Base-by-base conservation (phyloP, 2,113 vertebrate genomes). In the Mastomys coucha region DNA sequence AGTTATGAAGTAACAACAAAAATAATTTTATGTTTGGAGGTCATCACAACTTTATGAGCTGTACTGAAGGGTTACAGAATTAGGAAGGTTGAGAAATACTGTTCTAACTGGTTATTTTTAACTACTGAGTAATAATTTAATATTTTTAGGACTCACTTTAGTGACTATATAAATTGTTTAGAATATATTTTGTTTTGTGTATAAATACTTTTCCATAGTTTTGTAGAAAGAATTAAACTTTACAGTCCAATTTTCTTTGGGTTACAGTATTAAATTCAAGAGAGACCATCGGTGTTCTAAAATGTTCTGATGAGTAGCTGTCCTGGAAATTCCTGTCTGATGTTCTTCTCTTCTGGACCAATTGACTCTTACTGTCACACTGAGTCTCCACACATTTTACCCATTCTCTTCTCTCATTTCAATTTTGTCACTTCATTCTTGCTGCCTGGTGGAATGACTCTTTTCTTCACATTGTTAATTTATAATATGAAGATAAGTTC, bases 81-180 rank as follows among this genome's bases (percentile, higher is more conserved):
- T 73, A 39, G 72, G n/a, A 73, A 42, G 7, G 20, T 42, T 73
- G 72, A 42, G 20, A 73, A 39, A 8, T n/a, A 22, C 6, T 22
- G n/a, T 89, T 73, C 24, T 80, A 67, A 58, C 17, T 39, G 3
- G 2, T 56, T 56, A n/a, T 13, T 78, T 45, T 78, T 78, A 56
- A 65, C 28, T 31, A 45, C 0, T 51, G 3, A 17, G 2, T n/a
- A 77, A 76, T 28, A 77, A 39, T 72, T 36, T 86, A 67, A 16
- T 93, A 56, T 78, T 60, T 86, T 89, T 85, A 51, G 65, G 65
- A 88, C n/a, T 45, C 16, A 28, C 22, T 51, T 93, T 65, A 39
- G 17, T 60, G 8, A 51, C 14, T 65, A 51, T 26, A n/a, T 73
- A 1, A 65, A 91, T 65, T 81, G 8, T 51, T 93, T 73, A 33